A percentile compares a stretch with the other conserved stretches of the same genome.
phyloP scores from a whole-genome alignment of 2,113 vertebrate species.

The Austrofundulus limnaeus region DNA sequence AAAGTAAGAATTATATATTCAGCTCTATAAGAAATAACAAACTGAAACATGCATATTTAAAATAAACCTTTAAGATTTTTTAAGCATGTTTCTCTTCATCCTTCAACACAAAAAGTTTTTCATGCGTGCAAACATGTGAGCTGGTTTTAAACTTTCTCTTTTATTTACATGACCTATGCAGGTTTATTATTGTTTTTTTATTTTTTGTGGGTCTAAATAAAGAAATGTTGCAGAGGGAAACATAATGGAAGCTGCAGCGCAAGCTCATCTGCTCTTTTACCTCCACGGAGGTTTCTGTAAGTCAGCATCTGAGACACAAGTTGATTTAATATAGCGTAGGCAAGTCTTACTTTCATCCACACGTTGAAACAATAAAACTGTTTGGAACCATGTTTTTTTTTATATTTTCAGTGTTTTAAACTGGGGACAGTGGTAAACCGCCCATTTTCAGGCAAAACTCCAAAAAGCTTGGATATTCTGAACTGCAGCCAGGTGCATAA shows the following conservation, averaged over 20 bases:
- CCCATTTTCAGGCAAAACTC: too few relatives aligned
- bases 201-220: constrained; percentile 28
- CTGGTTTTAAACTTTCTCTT: constrained; percentile 1
- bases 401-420: constrained; percentile 33
- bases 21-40: constrained; percentile 8
- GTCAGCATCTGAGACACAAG: constrained; percentile 36
- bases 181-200: too few relatives aligned
- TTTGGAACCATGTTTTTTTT: constrained; percentile 12
- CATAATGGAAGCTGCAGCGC: constrained; percentile 35
- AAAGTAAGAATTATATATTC: constrained; percentile 4
- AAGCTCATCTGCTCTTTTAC: constrained; percentile 39
- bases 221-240: constrained; percentile 28
- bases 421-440: not conserved
- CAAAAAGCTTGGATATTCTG: too few relatives aligned
- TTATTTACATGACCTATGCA: not conserved
- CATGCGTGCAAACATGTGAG: not conserved
- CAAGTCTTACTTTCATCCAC: constrained; percentile 24
- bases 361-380: constrained; percentile 15
- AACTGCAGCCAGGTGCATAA: too few relatives aligned
- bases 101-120: not conserved
- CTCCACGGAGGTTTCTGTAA: constrained; percentile 33
- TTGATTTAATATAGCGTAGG: constrained; percentile 27
- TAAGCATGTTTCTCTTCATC: not conserved
- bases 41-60: too few relatives aligned
- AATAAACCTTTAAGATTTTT: too few relatives aligned